Conservation (phyloP, 2,888 invertebrate species). For the Trichogramma evanescens region DNA sequence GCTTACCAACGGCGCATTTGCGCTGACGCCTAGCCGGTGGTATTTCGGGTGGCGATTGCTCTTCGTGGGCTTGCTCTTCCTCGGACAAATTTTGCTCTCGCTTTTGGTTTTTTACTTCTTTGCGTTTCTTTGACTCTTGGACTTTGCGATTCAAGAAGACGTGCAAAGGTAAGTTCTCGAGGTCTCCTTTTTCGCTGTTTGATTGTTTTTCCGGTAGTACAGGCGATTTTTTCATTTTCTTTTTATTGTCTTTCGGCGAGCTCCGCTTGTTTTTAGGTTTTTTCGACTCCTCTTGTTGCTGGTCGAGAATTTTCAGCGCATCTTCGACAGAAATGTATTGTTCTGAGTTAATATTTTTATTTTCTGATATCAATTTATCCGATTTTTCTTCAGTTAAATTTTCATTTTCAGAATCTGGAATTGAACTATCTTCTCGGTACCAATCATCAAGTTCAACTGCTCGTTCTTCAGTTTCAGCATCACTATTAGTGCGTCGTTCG, state of each 20-base stretch:
- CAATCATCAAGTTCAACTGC: constrained; percentile 32
- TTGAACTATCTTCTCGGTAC: constrained; percentile 40
- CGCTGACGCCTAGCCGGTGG: constrained; percentile 52
- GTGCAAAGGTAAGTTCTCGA: constrained; percentile 40
- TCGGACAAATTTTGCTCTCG: constrained; percentile 33
- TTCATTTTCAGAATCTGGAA: constrained; percentile 36
- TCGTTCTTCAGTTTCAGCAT: constrained; percentile 35
- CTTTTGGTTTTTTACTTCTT: constrained; percentile 30
- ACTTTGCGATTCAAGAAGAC: constrained; percentile 41
- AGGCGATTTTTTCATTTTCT: constrained; percentile 3
- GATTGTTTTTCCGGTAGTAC: constrained; percentile 44
- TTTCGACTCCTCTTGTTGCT: constrained; percentile 23
- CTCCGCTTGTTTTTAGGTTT: constrained; percentile 2
- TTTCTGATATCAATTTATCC: not conserved
- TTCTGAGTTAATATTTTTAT: constrained; percentile 18
- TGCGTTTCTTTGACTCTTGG: constrained; percentile 42
- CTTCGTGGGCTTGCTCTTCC: constrained; percentile 26
- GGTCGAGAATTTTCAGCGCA: constrained; percentile 37
- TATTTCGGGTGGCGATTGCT: constrained; percentile 35
- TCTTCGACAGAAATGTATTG: constrained; percentile 37
- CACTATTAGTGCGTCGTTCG: constrained; percentile 37
- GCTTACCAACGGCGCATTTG: constrained; percentile 73
- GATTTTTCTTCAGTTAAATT: constrained; percentile 21
- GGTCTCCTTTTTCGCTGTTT: constrained; percentile 39
- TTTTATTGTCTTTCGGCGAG: not conserved